Evolutionary conservation across 1,140 invertebrate species (phyloP).

Genomic region (Maniola jurtina): DNA sequence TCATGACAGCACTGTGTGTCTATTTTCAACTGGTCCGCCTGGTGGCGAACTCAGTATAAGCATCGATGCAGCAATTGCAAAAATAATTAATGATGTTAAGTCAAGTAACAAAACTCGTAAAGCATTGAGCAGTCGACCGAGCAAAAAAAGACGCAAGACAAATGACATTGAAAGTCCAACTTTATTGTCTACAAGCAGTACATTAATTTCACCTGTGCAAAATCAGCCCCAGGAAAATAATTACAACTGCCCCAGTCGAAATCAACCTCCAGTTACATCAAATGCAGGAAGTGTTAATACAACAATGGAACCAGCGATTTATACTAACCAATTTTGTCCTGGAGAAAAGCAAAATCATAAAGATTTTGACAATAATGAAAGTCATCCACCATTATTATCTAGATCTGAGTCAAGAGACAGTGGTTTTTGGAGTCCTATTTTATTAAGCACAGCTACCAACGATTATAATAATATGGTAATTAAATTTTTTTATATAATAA

Average conservation of each 20-base stretch:
- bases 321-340: background rate
- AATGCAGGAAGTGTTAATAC: background rate
- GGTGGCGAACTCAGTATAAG: conserved; percentile 4
- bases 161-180: background rate
- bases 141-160: background rate
- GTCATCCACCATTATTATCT: background rate
- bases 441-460: background rate
- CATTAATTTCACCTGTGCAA: background rate
- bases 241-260: background rate
- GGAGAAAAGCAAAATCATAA: background rate
- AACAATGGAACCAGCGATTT: background rate
- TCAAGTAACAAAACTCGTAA: background rate
- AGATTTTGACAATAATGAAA: background rate
- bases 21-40: conserved; percentile 5
- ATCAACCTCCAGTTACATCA: background rate
- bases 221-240: background rate
- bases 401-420: conserved; percentile 20
- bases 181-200: background rate
- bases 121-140: background rate
- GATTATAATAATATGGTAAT: conserved; percentile 3
- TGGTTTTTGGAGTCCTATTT: conserved; percentile 12
- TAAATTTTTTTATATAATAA: background rate
- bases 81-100: background rate
- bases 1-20: background rate
- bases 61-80: background rate